Percentiles rank a stretch among this genome's conserved stretches.
Evolutionary conservation across 2,797 vertebrate genomes (phyloP).

Genomic region (Bufotes viridis): DNA sequence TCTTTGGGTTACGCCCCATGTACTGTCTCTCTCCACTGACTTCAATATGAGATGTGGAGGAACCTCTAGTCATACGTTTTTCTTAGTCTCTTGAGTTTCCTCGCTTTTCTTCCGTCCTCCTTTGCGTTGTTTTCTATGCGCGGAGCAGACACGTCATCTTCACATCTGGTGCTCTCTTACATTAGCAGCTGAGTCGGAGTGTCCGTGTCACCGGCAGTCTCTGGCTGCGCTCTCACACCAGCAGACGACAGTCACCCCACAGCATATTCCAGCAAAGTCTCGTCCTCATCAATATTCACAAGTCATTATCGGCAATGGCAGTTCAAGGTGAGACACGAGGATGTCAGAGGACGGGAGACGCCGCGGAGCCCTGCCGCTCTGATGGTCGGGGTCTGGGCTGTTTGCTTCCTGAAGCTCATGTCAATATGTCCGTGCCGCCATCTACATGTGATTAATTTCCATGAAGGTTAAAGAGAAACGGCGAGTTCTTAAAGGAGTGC

Average conservation of each 20-base stretch:
- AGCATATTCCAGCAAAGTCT: conserved; percentile 48
- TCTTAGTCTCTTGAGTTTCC: neutral
- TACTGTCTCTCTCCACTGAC: no score
- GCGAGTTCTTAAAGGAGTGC: no score
- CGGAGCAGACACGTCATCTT: neutral
- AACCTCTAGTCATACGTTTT: no score
- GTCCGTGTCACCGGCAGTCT: conserved; percentile 21
- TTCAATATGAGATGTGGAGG: no score
- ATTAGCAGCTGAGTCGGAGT: neutral
- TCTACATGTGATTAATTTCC: neutral
- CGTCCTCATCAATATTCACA: conserved; percentile 78
- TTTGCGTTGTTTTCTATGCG: neutral
- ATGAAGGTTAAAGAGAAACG: neutral
- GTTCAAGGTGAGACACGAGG: conserved; percentile 80
- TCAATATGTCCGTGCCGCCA: neutral
- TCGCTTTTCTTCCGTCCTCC: neutral
- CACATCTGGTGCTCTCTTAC: neutral
- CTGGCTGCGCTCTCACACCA: conserved; percentile 16
- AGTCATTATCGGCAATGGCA: conserved; percentile 80
- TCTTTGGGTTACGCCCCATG: neutral
- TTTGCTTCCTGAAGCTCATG: neutral
- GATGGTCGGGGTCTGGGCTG: neutral
- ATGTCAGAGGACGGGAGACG: neutral
- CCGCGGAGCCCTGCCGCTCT: neutral
- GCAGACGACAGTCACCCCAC: conserved; percentile 13